Evolutionary conservation across 2,797 vertebrate genomes (phyloP), one percentile per base, ranked within the genome.

Genomic region (Acanthopagrus latus): DNA sequence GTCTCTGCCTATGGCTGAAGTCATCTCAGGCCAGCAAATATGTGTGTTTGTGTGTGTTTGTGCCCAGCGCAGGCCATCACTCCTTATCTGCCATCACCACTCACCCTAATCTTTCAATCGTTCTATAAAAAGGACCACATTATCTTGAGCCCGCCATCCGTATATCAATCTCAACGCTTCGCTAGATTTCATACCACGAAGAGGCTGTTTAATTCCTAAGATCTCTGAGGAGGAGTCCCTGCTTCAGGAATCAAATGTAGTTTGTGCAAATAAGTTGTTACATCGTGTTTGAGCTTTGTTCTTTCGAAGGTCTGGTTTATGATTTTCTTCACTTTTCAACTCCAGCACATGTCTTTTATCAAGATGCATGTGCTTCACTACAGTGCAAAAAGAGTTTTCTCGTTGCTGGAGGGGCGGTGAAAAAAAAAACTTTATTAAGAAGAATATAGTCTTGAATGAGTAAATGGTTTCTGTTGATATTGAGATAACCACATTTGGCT

Each of bases 51-150:
- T 63, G 16, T 50, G 51, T 58, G 29, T 66, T 43, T 62, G 71
- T 58, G 13, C 33, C 33, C 33, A 5, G 27, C 43, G 29, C 27
- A 84, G 47, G 20, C 66, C 64, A 71, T 83, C 50, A 64, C 79
- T 71, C 70, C 50, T 81, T 89, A 92, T 91, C 87, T 66, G 69
- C 65, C 20, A 72, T 84, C 71, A 68, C 33, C 55, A 59, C 66
- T 88, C 76, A 41, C 17, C 65, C 80, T 57, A 68, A 89, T 88
- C 71, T 76, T 71, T 79, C 73, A 60, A 78, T 86, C 68, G 33
- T 33, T 56, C 65, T 64, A 52, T 85, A 76, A 76, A 78, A 69
- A 81, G 47, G 18, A 64, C 46, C 71, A 58, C 33, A 33, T 33
- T 70, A 85, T 87, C 84, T 80, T 70, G 6, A 7, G 56, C 58